A percentile compares a stretch with the other conserved stretches of the same genome.
phyloP scores from a whole-genome alignment of 2,888 invertebrate species.

The Drosophila birchii region DNA sequence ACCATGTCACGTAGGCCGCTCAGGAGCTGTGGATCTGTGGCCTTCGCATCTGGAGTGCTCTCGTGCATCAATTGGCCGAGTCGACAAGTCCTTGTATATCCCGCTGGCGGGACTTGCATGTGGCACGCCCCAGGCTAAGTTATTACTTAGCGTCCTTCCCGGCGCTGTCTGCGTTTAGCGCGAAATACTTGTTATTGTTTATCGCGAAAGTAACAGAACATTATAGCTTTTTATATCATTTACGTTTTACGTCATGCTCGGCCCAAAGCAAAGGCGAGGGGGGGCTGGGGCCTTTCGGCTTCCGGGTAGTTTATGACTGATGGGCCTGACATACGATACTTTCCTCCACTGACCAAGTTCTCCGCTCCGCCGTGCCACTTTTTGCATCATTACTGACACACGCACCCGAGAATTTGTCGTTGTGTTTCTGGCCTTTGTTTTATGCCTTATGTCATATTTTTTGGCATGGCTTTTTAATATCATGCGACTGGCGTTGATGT shows the following conservation, averaged over 20 bases:
- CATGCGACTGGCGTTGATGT: constrained; percentile 58
- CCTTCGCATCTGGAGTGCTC: constrained; percentile 32
- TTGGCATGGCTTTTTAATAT: constrained; percentile 72
- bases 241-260: constrained; percentile 72
- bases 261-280: constrained; percentile 49
- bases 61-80: constrained; percentile 54
- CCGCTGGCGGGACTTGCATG: constrained; percentile 58
- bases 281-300: constrained; percentile 9
- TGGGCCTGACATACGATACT: constrained; percentile 70
- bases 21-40: constrained; percentile 12
- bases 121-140: constrained; percentile 57
- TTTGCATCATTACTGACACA: constrained; percentile 56
- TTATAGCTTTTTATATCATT: constrained; percentile 79
- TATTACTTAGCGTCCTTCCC: constrained; percentile 55
- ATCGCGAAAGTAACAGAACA: constrained; percentile 69
- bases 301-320: constrained; percentile 73
- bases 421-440: constrained; percentile 44
- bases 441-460: constrained; percentile 62
- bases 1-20: constrained; percentile 26
- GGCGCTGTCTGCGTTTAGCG: constrained; percentile 54
- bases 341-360: constrained; percentile 48
- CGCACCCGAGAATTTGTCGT: constrained; percentile 57
- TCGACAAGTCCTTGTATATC: constrained; percentile 46
- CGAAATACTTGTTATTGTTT: constrained; percentile 73
- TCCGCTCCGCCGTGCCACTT: constrained; percentile 30